Base-by-base conservation (phyloP, 2,113 vertebrate species). In the Rhodinocichla rosea region DNA sequence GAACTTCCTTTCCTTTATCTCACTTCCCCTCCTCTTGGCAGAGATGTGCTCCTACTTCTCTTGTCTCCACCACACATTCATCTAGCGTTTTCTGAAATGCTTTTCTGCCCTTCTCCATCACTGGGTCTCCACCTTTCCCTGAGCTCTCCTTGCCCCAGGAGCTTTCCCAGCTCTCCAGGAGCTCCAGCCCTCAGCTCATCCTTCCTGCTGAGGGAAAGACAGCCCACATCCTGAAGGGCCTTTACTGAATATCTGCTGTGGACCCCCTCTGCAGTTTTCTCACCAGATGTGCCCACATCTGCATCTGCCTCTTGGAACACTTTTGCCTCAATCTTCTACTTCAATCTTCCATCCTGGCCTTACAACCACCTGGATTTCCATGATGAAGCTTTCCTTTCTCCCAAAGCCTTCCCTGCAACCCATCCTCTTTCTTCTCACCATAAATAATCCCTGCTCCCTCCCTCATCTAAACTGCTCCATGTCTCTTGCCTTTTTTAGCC, bases 401-500 rank as follows among this genome's bases (percentile, higher is more conserved):
- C 60, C 3, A 0, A 60, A 92, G 52, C 37, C 35, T 74, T 47
- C 42, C 40, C 86, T 77, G 39, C 76, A 84, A 55, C 56, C 42
- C 42, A 28, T 88, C 68, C 52, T 59, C 60, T 32, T 69, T 45
- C 93, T 84, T 88, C 92, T 94, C 93, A 64, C 83, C 80, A 79
- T 90, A 78, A 95, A 78, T 96, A 65, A 89, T 65, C 68, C 44
- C 65, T 56, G 56, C n/a, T 74, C 73, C 59, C 82, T 90, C 83
- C 44, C 76, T 81, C 89, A 49, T 93, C 92, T 68, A 75, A 92
- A 87, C 94, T 49, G 69, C 89, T 95, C 87, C 45, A 50, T 55
- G 76, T 24, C 93, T 94, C 90, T 96, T 96, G 93, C 96, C 95
- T 97, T 96, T 96, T 96, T 97, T 97, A 96, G 94, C 10, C 88